Conservation (phyloP, 2,888 invertebrate genomes). For the Hyalella azteca region DNA sequence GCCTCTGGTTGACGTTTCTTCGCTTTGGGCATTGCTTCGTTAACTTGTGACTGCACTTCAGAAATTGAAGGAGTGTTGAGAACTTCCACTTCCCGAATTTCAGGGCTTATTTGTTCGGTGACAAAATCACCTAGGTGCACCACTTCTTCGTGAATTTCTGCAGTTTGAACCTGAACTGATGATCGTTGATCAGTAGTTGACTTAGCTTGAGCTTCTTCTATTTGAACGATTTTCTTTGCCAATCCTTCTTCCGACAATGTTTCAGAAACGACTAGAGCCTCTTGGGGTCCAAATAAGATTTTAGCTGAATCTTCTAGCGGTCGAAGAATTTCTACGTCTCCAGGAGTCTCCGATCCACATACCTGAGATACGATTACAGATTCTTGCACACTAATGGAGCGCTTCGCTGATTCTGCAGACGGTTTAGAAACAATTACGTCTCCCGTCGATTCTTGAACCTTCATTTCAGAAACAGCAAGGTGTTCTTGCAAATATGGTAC, state of each 20-base stretch:
- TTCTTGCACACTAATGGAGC: constrained; percentile 61
- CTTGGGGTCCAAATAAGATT: constrained; percentile 41
- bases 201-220: constrained; percentile 17
- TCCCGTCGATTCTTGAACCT: constrained; percentile 59
- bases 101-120: not conserved
- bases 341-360: not conserved
- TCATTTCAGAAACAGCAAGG: constrained; percentile 59
- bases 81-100: not conserved
- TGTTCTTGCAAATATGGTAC: constrained; percentile 37
- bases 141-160: constrained; percentile 1
- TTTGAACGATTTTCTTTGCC: not conserved
- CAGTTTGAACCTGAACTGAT: not conserved
- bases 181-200: not conserved
- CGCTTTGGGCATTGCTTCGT: not conserved
- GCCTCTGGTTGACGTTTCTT: not conserved
- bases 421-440: constrained; percentile 46
- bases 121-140: not conserved
- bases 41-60: not conserved
- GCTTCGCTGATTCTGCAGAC: constrained; percentile 60
- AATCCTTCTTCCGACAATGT: constrained; percentile 41
- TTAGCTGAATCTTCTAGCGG: constrained; percentile 38
- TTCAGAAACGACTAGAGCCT: constrained; percentile 46
- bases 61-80: not conserved
- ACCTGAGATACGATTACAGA: constrained; percentile 21
- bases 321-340: not conserved